phyloP scores from a whole-genome alignment of 2,113 vertebrate genomes.

The Elephantulus edwardii region DNA sequence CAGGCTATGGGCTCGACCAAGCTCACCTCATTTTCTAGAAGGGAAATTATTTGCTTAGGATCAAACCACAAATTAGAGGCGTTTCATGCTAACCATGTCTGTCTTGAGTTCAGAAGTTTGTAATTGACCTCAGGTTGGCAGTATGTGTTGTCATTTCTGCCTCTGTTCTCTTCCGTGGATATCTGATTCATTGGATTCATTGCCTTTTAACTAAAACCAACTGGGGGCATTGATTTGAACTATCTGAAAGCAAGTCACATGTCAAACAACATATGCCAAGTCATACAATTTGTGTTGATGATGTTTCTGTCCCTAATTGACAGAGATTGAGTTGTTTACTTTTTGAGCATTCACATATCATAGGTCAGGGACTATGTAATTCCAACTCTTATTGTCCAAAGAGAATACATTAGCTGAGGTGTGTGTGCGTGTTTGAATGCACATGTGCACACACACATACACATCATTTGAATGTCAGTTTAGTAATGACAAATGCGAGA shows the following conservation, averaged over 20 bases:
- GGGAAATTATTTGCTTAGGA: constrained; percentile 16
- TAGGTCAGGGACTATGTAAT: constrained; percentile 1
- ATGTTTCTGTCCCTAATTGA: constrained; percentile 40
- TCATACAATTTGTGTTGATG: not conserved
- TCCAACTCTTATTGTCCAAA: constrained; percentile 24
- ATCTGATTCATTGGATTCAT: constrained; percentile 23
- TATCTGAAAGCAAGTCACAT: constrained; percentile 47
- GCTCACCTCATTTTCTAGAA: not conserved
- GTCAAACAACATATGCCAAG: constrained; percentile 50
- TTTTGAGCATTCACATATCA: not conserved
- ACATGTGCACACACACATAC: not conserved
- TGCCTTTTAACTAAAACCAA: constrained; percentile 48
- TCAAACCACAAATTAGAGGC: not conserved
- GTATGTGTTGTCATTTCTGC: constrained; percentile 17
- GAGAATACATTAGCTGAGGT: not conserved
- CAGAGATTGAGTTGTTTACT: constrained; percentile 46
- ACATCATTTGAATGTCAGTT: not conserved
- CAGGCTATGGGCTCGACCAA: not conserved
- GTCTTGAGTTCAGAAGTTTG: not conserved
- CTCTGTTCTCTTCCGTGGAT: constrained; percentile 3
- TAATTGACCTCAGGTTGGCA: not conserved
- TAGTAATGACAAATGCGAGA: not conserved
- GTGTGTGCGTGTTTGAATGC: no score
- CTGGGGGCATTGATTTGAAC: constrained; percentile 61
- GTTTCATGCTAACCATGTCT: not conserved